Base-by-base conservation (phyloP, 2,797 vertebrate genomes). In the Takifugu rubripes region DNA sequence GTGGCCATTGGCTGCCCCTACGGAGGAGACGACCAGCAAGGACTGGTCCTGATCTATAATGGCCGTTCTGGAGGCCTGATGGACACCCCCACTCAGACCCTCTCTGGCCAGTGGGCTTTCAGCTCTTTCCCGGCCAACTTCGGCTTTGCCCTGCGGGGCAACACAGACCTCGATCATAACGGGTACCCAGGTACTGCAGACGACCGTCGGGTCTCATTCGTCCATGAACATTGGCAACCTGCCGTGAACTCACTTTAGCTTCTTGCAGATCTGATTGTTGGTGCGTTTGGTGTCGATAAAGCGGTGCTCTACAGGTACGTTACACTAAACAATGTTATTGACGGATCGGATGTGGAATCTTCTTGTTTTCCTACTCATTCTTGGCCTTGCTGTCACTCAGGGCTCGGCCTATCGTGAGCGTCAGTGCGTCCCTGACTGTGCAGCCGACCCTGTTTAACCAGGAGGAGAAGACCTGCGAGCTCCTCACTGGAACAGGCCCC, bases 391-490 rank as follows among this genome's bases (percentile, higher is more conserved):
- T 12, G 69, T 66, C 15, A n/a, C 56, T 58, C 76, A 96, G 94
- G 81, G 92, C 94, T 36, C 93, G 94, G 43, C 95, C 95, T 43
- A 95, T 96, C 10, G 92, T 96, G 70, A 93, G 85, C 1, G 89
- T 91, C 59, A 92, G 90, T 1, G 93, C 91, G 1, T 89, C 90
- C 16, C 92, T 98, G 50, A 87, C 78, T 3, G 91, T 97, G 63
- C 90, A 92, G 51, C 93, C 95, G 0, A 82, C 88, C 68, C 94
- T 96, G 93, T 92, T 98, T 78, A 95, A 95, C 84, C 94, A 93
- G 8, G 95, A 98, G 72, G 95, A 96, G 70, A 93, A 92, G 56
- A 84, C 78, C n/a, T 98, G 95, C 70, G 55, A 68, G 47, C 70
- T 94, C 52, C 78, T 26, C 58, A 82, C 55, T 1, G 78, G 71